These are phyloP conservation scores for Mesorhabditis spiculigera DNA, from an alignment of 2,888 invertebrate species.

Conservation along the genomic window DNA sequence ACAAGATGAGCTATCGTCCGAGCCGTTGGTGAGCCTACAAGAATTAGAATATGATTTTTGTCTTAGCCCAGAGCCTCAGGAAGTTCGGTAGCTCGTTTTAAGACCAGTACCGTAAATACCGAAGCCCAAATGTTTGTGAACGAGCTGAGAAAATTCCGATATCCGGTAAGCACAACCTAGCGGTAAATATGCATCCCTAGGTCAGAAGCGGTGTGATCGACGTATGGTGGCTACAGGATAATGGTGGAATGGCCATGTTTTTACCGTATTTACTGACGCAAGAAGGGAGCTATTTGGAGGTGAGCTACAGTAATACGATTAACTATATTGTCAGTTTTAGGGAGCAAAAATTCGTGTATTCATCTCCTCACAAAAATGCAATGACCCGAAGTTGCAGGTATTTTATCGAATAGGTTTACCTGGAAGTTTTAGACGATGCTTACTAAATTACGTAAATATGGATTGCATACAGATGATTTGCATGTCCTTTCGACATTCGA, in stretches of 20 bases:
- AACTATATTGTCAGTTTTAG: neutral
- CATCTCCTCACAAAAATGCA: no score
- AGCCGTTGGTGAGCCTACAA: no score
- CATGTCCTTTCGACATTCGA: conserved; percentile 24
- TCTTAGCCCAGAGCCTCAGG: no score
- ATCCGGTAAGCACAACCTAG: neutral
- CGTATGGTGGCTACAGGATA: conserved; percentile 26
- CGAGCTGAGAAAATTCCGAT: no score
- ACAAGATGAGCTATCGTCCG: no score
- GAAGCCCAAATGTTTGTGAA: no score
- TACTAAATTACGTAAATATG: conserved; percentile 19
- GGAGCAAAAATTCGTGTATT: conserved; percentile 1
- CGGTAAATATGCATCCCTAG: conserved; percentile 12
- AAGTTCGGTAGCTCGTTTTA: no score
- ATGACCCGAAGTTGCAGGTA: no score
- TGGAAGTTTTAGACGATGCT: conserved; percentile 17
- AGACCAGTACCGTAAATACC: no score
- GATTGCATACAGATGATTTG: conserved; percentile 23
- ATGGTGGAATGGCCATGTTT: conserved; percentile 25
- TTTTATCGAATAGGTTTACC: no score
- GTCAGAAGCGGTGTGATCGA: conserved; percentile 9
- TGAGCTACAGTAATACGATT: neutral
- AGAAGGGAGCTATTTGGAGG: conserved; percentile 1
- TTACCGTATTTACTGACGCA: conserved; percentile 24
- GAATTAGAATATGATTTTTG: no score